Evolutionary conservation across 2,888 invertebrate genomes (phyloP).

Genomic region (Synergus itoensis): DNA sequence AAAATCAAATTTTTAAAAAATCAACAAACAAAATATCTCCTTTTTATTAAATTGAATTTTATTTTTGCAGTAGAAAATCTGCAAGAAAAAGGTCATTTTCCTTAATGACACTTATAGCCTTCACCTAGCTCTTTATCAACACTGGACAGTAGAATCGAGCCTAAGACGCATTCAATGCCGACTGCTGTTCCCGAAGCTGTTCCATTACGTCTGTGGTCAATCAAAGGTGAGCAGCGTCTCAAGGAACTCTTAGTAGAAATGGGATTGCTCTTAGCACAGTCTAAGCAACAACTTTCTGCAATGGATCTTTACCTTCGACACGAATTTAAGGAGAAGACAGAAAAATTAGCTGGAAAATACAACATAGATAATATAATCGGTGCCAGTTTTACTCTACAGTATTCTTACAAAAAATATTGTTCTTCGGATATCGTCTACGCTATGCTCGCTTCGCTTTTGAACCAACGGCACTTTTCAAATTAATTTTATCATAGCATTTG

Average conservation of each 20-base stretch:
- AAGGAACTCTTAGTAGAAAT: constrained; percentile 94
- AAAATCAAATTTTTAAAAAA: neutral
- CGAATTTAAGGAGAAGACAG: constrained; percentile 86
- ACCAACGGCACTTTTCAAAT: constrained; percentile 79
- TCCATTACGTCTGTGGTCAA: constrained; percentile 90
- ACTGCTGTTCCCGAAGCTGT: constrained; percentile 91
- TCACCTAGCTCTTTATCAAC: constrained; percentile 90
- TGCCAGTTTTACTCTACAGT: constrained; percentile 89
- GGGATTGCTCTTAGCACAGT: constrained; percentile 91
- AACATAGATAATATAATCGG: constrained; percentile 85
- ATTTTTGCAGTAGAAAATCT: constrained; percentile 37
- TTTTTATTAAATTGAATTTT: too few species aligned
- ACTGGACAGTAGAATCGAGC: constrained; percentile 94
- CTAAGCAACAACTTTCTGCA: constrained; percentile 89
- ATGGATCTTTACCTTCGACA: constrained; percentile 93
- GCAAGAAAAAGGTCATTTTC: constrained; percentile 48
- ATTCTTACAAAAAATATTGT: constrained; percentile 89
- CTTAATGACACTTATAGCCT: constrained; percentile 74
- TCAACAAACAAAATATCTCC: too few species aligned
- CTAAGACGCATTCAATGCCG: constrained; percentile 88
- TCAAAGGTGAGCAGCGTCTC: constrained; percentile 89
- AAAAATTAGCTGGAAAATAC: constrained; percentile 83
- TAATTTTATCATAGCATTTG: neutral
- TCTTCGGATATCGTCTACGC: constrained; percentile 92
- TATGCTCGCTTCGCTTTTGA: constrained; percentile 89